These are phyloP conservation scores for Pterostichus niger DNA, from an alignment of 2,888 invertebrate species.

Conservation along the genomic window DNA sequence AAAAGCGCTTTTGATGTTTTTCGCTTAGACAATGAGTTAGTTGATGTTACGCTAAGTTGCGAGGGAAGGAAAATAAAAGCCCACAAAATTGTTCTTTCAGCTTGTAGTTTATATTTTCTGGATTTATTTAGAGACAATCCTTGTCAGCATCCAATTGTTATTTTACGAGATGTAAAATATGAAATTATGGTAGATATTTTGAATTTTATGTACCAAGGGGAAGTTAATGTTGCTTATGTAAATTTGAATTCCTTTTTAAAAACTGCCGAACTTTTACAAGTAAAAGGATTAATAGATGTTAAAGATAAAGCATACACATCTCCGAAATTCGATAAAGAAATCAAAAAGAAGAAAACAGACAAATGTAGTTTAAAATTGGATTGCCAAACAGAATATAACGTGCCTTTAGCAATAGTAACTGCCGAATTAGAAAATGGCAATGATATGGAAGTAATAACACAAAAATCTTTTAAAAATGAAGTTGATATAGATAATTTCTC, in stretches of 20 bases:
- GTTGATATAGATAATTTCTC: not conserved
- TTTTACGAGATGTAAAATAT: conserved; percentile 84
- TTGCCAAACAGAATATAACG: not conserved
- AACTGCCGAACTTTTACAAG: conserved; percentile 84
- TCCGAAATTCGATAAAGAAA: conserved; percentile 72
- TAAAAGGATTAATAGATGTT: conserved; percentile 82
- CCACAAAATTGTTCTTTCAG: conserved; percentile 91
- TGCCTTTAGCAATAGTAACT: conserved; percentile 2
- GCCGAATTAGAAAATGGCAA: conserved; percentile 26
- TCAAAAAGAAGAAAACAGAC: not conserved
- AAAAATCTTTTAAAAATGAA: conserved; percentile 11
- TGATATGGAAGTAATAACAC: conserved; percentile 2
- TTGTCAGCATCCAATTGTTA: conserved; percentile 86
- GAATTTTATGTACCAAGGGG: conserved; percentile 87
- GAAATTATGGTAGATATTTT: conserved; percentile 84
- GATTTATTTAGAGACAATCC: conserved; percentile 82
- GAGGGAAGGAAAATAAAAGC: conserved; percentile 91
- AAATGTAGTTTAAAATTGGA: not conserved
- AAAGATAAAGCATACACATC: conserved; percentile 68
- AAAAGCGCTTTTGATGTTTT: conserved; percentile 89
- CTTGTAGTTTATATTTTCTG: conserved; percentile 89
- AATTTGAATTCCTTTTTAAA: conserved; percentile 83
- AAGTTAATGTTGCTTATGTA: conserved; percentile 84
- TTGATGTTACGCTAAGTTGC: conserved; percentile 92
- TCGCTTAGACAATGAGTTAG: conserved; percentile 84